Conservation (phyloP, 1,140 invertebrate species). For the Melanaphis sacchari region DNA sequence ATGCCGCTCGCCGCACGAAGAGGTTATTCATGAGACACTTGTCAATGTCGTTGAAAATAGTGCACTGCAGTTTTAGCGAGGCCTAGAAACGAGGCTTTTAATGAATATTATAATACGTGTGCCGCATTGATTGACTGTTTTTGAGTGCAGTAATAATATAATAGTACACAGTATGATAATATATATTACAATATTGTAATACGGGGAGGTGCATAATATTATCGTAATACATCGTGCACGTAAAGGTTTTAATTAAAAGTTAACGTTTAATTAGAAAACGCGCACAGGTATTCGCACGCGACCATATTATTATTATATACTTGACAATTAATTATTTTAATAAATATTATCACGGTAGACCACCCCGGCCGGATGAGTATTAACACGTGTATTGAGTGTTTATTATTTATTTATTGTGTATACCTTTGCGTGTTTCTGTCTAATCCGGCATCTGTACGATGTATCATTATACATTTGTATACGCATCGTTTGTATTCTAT, state of each 20-base stretch:
- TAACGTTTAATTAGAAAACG: not conserved
- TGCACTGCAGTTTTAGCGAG: not conserved
- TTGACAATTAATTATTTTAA: not conserved
- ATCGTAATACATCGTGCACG: too few species aligned
- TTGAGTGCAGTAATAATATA: not conserved
- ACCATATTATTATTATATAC: not conserved
- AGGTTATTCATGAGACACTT: constrained; percentile 34
- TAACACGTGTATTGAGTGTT: not conserved
- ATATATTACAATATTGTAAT: not conserved
- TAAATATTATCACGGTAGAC: not conserved
- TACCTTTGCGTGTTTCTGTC: not conserved
- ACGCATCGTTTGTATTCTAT: not conserved
- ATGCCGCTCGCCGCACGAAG: constrained; percentile 5
- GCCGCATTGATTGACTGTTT: not conserved
- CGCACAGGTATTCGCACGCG: not conserved
- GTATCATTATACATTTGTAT: not conserved
- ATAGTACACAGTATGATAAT: not conserved
- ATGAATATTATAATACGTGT: not conserved
- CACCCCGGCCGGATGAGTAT: not conserved
- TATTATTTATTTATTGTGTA: not conserved
- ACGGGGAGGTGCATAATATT: not conserved
- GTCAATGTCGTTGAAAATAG: constrained; percentile 25
- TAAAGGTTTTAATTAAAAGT: not conserved
- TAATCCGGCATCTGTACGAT: not conserved
- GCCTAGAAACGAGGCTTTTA: not conserved